Base-by-base conservation (phyloP, 2,797 vertebrate species). In the Gymnodraco acuticeps region DNA sequence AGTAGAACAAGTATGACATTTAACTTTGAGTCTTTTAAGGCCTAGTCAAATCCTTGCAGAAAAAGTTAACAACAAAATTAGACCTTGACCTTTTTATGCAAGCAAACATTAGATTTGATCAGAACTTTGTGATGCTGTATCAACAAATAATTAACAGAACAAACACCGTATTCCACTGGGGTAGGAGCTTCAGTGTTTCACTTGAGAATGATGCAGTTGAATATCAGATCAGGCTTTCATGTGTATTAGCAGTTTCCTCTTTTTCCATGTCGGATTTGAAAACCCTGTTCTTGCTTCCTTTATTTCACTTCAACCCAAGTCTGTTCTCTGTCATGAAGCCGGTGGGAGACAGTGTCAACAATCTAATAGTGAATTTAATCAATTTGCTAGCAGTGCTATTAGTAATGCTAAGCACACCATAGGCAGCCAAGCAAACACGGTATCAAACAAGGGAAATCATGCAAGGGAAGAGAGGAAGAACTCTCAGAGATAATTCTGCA, bases 361-460 rank as follows among this genome's bases (percentile, higher is more conserved):
- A 76, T 64, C 58, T 80, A 84, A 78, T 73, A 61, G 74, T 38
- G 52, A 78, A 80, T 78, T 64, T 80, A 78, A 87, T 84, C 77
- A 64, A 70, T 78, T 72, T 70, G 70, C 54, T 75, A 62, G 78
- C 54, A 46, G 20, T 50, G 60, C 53, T 70, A 75, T 87, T 77
- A 80, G 73, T 60, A 43, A 84, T 77, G 76, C 79, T 80, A 48
- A 80, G 77, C 73, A 80, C 74, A 82, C 45, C 70, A 73, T 64
- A 68, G 41, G 64, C 75, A 73, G 69, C 54, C 64, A 53, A 62
- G 61, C 58, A 80, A 61, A 83, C 59, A 77, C 61, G 67, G 73
- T 54, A 48, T 69, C 23, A 70, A 67, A 64, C 70, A 65, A 54
- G 75, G 53, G 62, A 71, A 77, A 62, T 69, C 55, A 62, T 65